These are phyloP conservation scores for Octopus bimaculoides DNA, from an alignment of 1,140 invertebrate genomes.

Conservation along the genomic window DNA sequence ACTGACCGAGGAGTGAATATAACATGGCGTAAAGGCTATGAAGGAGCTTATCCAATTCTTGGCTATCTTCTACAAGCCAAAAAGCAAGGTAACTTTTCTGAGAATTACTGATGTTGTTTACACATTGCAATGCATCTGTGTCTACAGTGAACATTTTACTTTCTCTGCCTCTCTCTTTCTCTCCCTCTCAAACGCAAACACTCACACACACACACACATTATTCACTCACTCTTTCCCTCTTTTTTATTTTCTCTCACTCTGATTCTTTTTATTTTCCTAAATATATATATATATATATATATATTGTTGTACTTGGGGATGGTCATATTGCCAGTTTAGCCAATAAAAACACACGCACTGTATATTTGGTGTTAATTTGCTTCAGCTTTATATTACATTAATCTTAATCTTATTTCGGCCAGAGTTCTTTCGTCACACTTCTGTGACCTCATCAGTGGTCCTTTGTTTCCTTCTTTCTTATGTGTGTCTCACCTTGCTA, in stretches of 20 bases:
- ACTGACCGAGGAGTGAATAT: constrained; percentile 82
- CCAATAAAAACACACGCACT: no score
- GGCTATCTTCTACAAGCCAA: constrained; percentile 89
- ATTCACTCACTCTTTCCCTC: neutral
- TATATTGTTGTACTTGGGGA: no score
- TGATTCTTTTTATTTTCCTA: neutral
- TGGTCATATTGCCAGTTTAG: no score
- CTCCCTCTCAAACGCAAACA: neutral
- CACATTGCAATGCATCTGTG: neutral
- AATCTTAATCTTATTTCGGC: no score
- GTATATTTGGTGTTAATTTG: no score
- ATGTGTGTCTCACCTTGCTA: no score
- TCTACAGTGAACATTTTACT: constrained; percentile 18
- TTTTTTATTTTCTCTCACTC: neutral
- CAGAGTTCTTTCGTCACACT: no score
- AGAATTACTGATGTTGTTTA: neutral
- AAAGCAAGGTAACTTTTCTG: constrained; percentile 73
- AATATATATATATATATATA: no score
- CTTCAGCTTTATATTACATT: no score
- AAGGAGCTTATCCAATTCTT: constrained; percentile 79
- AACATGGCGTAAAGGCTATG: constrained; percentile 82
- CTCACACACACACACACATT: neutral
- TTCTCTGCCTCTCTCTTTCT: neutral
- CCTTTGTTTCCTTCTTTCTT: no score
- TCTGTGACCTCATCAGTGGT: no score